phyloP scores from a whole-genome alignment of 2,888 invertebrate species.

The Spisula subtruncata region DNA sequence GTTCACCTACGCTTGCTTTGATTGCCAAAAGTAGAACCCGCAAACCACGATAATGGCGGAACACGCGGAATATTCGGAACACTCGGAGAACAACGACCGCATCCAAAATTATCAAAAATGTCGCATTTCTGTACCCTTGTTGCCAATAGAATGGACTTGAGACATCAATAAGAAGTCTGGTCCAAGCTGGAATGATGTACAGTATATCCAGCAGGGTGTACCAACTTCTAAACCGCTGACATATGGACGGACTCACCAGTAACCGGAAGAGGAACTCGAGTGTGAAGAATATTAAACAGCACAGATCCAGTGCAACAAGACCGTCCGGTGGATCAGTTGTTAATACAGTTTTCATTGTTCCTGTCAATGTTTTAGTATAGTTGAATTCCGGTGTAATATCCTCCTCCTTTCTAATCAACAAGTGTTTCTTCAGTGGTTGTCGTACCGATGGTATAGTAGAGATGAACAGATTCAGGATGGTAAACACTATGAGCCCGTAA shows the following conservation, averaged over 20 bases:
- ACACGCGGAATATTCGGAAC: slow-evolving; percentile 75
- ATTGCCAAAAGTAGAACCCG: slow-evolving; percentile 74
- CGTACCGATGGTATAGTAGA: slow-evolving; percentile 76
- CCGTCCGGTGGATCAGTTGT: slow-evolving; percentile 73
- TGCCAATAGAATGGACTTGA: slow-evolving; percentile 68
- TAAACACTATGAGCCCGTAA: slow-evolving; percentile 75
- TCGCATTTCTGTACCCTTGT: slow-evolving; percentile 46
- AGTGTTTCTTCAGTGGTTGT: slow-evolving; percentile 60
- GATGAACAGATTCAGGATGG: slow-evolving; percentile 76
- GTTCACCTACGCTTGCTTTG: slow-evolving; percentile 74
- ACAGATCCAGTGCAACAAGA: slow-evolving; percentile 67
- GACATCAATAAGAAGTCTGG: slow-evolving; percentile 66
- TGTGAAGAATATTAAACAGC: slow-evolving; percentile 75
- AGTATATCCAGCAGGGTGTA: slow-evolving; percentile 73
- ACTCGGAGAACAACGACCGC: slow-evolving; percentile 74
- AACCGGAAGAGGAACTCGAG: slow-evolving; percentile 74
- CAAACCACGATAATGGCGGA: slow-evolving; percentile 75
- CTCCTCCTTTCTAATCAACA: slow-evolving; percentile 48
- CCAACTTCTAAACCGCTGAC: slow-evolving; percentile 63
- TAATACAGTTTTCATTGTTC: slow-evolving; percentile 64
- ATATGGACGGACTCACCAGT: slow-evolving; percentile 68
- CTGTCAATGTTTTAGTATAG: slow-evolving; percentile 49
- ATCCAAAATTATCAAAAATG: slow-evolving; percentile 66
- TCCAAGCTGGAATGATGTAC: slow-evolving; percentile 76
- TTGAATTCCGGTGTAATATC: slow-evolving; percentile 45